A percentile compares a stretch with the other conserved stretches of the same genome.
Evolutionary conservation across 2,888 invertebrate genomes (phyloP).

Genomic region (Frankliniella fusca): DNA sequence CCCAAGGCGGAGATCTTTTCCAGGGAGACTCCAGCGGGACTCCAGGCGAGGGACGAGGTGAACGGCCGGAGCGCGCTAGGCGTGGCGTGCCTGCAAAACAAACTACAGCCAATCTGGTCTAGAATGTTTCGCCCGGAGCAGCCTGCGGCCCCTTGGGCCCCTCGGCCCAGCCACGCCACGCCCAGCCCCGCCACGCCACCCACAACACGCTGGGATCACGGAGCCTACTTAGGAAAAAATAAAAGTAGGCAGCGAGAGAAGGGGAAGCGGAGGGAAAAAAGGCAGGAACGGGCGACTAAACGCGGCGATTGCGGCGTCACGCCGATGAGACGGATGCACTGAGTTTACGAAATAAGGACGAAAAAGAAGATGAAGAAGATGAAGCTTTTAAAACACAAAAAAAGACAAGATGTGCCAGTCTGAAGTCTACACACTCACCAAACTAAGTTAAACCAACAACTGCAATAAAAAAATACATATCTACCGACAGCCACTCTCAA

Average conservation of each 20-base stretch:
- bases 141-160: not conserved
- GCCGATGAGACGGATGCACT: no score
- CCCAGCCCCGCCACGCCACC: conserved; percentile 1
- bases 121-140: conserved; percentile 21
- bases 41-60: not conserved
- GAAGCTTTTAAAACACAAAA: no score
- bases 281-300: not conserved
- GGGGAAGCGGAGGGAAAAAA: not conserved
- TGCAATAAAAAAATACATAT: no score
- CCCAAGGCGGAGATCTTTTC: no score
- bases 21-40: no score
- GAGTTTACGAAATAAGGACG: no score
- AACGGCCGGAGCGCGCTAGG: conserved; percentile 4
- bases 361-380: no score
- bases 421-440: no score
- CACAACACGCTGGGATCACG: conserved; percentile 17
- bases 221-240: not conserved
- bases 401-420: no score
- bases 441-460: no score
- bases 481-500: no score
- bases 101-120: conserved; percentile 12
- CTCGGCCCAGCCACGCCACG: not conserved
- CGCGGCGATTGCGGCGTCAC: not conserved
- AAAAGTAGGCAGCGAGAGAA: not conserved
- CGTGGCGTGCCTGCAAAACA: conserved; percentile 18